Base-by-base conservation (phyloP, 92 coral and sea anemone genomes). In the Muricea muricata region DNA sequence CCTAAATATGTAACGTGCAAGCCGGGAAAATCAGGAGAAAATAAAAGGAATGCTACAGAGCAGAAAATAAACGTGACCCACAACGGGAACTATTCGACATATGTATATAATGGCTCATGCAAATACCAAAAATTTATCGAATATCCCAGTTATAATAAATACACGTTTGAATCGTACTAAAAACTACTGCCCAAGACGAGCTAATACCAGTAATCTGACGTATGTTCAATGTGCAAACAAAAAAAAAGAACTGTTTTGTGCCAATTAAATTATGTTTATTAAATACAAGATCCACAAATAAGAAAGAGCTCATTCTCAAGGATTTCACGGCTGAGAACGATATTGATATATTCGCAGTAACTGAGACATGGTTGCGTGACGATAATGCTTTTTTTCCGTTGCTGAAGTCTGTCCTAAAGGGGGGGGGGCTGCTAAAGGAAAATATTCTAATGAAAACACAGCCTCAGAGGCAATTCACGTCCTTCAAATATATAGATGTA, bases 361-460 rank as follows among this genome's bases (percentile, higher is more conserved):
- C 91, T 48, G 91, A 88, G 81, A 83, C 88, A 21, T 88, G 88
- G 88, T 61, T 76, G 77, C 70, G 57, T 9, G 45, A 79, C 20
- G 83, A 65, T 69, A 80, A 80, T 10, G 11, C 34, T 37, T 37
- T 35, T 80, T 80, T 39, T 87, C 87, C 10, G 30, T 45, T 48
- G 83, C 73, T 23, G 90, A 87, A 57, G 32, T 87, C 31, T 87
- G 86, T 15, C 87, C 86, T 29, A 71, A 47, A 21, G 82, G 90
- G 15, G 66, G 87, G 87, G 63, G 65, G 82, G 39, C 33, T 83
- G 47, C 25, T 75, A 75, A 88, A 83, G 80, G 75, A 88, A 68
- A 76, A 58, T 67, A 65, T 61, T 13, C 74, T 5, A 1, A 65
- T 65, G 1, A 65, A 15, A 25, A 65, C 6, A 65, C 73, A 65